Evolutionary conservation across 2,797 vertebrate genomes (phyloP), one percentile per base, ranked within the genome.

Genomic region (Hyperoplus immaculatus): DNA sequence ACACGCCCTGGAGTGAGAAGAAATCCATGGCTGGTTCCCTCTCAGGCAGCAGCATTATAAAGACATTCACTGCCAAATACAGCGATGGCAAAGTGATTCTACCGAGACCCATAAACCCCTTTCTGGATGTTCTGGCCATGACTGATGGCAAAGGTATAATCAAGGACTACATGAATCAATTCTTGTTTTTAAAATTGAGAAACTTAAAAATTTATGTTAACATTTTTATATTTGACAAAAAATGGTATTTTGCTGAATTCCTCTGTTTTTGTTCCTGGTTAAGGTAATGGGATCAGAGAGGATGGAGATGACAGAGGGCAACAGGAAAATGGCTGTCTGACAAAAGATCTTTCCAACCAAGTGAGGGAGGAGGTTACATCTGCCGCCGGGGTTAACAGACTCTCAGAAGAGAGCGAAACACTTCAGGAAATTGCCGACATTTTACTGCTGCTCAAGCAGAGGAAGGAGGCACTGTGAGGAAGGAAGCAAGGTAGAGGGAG

Each of bases 361-460:
- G 64, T 63, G 49, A 79, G 54, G 10, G 46, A 77, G 58, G 80
- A 85, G 77, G 80, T 82, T 77, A 70, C 54, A 29, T 55, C 72
- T 59, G 57, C 56, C 59, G 73, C 13, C 46, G 53, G 21, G 70
- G 79, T 58, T 57, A 81, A 76, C 60, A 56, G 53, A 69, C 67
- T 67, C 69, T 80, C 83, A 43, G 80, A 86, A n/a, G 92, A 95
- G 67, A 79, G 66, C 0, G 56, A 83, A 68, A 88, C 68, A 65
- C 87, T 93, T 56, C 75, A 92, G 59, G 88, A 95, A 75, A 90
- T 90, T 45, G 92, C 90, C 1, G 76, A 92, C 81, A 89, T 93
- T 81, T 89, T 95, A 83, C 90, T 93, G 56, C 85, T 92, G 82
- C 69, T 94, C 74, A 93, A 85, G 63, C 83, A 90, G 67, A 91